These are phyloP conservation scores for Drosophila demipolita DNA, from an alignment of 2,888 invertebrate genomes.

Conservation along the genomic window DNA sequence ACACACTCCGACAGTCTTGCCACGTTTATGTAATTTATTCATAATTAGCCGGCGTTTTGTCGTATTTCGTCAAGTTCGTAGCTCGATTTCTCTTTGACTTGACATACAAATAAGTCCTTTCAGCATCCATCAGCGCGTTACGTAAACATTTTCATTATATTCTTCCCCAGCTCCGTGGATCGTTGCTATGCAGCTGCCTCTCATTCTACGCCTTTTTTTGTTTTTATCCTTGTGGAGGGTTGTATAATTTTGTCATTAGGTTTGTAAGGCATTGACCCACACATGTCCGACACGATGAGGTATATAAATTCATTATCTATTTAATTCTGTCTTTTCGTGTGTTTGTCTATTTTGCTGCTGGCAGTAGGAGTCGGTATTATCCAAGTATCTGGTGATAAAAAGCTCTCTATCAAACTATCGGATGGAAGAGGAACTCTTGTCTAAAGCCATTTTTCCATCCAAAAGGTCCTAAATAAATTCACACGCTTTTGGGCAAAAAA, in stretches of 20 bases:
- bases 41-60: constrained; percentile 43
- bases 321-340: background rate
- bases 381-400: no score
- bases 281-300: background rate
- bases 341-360: background rate
- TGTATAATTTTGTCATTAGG: background rate
- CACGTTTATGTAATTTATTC: constrained; percentile 42
- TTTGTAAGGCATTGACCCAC: background rate
- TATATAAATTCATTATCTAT: background rate
- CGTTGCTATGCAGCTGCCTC: constrained; percentile 64
- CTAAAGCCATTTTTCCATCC: no score
- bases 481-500: no score
- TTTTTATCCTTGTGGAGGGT: background rate
- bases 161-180: constrained; percentile 22
- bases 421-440: no score
- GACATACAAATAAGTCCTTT: constrained; percentile 8
- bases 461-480: no score
- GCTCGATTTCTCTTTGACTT: constrained; percentile 1
- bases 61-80: constrained; percentile 21
- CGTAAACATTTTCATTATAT: constrained; percentile 61
- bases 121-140: constrained; percentile 23
- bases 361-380: no score
- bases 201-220: constrained; percentile 38
- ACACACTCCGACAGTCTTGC: constrained; percentile 18
- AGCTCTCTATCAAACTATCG: no score